A percentile compares a stretch with the other conserved stretches of the same genome.
Conservation (phyloP, 1,140 invertebrate genomes). For the Triops longicaudatus region DNA sequence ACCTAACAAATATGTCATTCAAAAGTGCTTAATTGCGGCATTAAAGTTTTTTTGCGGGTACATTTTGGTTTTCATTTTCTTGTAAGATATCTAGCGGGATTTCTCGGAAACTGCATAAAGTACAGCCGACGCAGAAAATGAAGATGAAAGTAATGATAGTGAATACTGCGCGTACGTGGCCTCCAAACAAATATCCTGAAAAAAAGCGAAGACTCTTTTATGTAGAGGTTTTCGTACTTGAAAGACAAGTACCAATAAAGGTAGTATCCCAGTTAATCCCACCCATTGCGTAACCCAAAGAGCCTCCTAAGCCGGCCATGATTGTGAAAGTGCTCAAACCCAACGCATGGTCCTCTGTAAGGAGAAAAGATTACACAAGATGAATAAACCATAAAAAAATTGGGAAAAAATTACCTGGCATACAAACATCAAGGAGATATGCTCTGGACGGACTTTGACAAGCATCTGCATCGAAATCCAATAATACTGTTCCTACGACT, state of each 20-base stretch:
- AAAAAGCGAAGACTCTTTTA: constrained; percentile 29
- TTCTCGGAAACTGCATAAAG: constrained; percentile 78
- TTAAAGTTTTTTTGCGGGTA: constrained; percentile 18
- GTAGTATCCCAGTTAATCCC: constrained; percentile 89
- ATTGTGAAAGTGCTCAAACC: constrained; percentile 91
- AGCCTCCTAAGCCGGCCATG: constrained; percentile 91
- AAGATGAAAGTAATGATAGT: constrained; percentile 80
- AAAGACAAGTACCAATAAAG: constrained; percentile 54
- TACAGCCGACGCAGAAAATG: constrained; percentile 64
- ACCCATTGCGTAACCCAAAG: constrained; percentile 84
- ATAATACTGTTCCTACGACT: constrained; percentile 79
- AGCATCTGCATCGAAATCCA: constrained; percentile 93
- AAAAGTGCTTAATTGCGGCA: no score
- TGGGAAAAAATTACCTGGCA: constrained; percentile 56
- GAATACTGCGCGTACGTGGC: constrained; percentile 83
- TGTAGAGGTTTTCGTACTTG: not conserved
- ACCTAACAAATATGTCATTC: no score
- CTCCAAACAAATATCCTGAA: constrained; percentile 62
- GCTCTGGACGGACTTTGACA: constrained; percentile 89
- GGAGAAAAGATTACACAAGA: not conserved
- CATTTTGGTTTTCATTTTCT: constrained; percentile 42
- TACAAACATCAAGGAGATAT: constrained; percentile 83
- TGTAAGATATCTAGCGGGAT: constrained; percentile 58
- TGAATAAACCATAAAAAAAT: constrained; percentile 11
- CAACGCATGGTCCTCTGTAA: constrained; percentile 76